Evolutionary conservation across 2,888 invertebrate species (phyloP).

Genomic region (Lamproptera curius): DNA sequence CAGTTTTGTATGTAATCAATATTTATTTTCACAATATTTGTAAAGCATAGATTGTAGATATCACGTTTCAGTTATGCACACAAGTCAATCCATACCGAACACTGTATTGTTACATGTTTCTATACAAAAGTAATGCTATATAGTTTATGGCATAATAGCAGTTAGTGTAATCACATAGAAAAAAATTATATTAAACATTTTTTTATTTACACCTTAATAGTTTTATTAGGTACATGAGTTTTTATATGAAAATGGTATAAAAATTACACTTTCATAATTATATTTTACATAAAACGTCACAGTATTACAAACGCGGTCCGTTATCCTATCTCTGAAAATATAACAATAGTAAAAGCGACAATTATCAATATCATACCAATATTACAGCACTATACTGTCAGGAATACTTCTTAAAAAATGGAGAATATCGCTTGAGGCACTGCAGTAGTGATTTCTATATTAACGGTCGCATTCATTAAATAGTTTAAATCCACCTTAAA

Average conservation of each 20-base stretch:
- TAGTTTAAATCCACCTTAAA: slow-evolving; percentile 40
- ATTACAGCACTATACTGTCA: slow-evolving; percentile 54
- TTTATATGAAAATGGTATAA: slow-evolving; percentile 77
- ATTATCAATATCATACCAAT: slow-evolving; percentile 61
- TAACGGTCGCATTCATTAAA: slow-evolving; percentile 34
- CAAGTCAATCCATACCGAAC: slow-evolving; percentile 71
- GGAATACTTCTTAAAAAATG: slow-evolving; percentile 52
- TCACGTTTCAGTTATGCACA: slow-evolving; percentile 77
- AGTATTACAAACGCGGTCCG: slow-evolving; percentile 71
- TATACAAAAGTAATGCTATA: slow-evolving; percentile 67
- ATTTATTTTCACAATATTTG: slow-evolving; percentile 74
- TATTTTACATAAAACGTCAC: slow-evolving; percentile 60
- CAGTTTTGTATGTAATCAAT: slow-evolving; percentile 57
- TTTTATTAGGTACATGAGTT: slow-evolving; percentile 74
- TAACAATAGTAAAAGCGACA: slow-evolving; percentile 74
- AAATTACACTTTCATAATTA: slow-evolving; percentile 74
- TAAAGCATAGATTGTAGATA: slow-evolving; percentile 78
- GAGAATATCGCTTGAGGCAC: slow-evolving; percentile 67
- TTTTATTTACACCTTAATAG: slow-evolving; percentile 70
- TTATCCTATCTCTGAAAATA: slow-evolving; percentile 71
- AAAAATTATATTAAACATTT: slow-evolving; percentile 71
- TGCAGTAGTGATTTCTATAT: slow-evolving; percentile 39
- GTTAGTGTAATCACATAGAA: slow-evolving; percentile 73
- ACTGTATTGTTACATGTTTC: slow-evolving; percentile 64
- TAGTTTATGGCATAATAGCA: slow-evolving; percentile 64